phyloP scores from a whole-genome alignment of 2,797 vertebrate species.

The Chaetodon trifasciatus region DNA sequence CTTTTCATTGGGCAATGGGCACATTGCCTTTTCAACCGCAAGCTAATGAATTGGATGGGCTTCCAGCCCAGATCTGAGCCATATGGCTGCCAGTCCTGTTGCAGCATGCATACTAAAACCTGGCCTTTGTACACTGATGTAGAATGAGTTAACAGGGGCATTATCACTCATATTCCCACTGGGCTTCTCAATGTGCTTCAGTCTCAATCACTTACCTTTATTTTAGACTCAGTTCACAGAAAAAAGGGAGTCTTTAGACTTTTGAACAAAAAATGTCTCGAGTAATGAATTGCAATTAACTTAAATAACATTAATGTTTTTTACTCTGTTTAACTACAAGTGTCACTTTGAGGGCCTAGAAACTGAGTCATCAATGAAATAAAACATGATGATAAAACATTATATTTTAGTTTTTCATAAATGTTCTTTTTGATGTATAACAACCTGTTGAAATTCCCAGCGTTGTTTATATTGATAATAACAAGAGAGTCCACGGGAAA shows the following conservation, averaged over 20 bases:
- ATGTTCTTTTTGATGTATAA: neutral
- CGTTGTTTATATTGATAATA: too few relatives aligned
- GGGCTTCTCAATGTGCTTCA: conserved; percentile 13
- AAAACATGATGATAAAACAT: neutral
- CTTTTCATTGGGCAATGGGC: conserved; percentile 61
- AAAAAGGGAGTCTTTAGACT: conserved; percentile 1
- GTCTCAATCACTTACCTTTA: conserved; percentile 9
- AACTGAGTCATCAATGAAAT: conserved; percentile 16
- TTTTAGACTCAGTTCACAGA: conserved; percentile 5
- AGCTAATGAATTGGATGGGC: conserved; percentile 77
- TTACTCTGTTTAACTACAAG: neutral
- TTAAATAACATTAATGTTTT: conserved; percentile 10
- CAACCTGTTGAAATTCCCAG: neutral
- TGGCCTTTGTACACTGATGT: conserved; percentile 31
- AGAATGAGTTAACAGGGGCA: conserved; percentile 39
- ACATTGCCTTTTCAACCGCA: conserved; percentile 58
- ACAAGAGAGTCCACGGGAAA: too few relatives aligned
- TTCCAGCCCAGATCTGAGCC: conserved; percentile 60
- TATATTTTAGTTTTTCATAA: neutral
- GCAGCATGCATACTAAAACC: conserved; percentile 45
- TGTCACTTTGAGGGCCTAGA: conserved; percentile 2
- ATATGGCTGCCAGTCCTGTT: conserved; percentile 59
- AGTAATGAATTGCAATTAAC: conserved; percentile 27
- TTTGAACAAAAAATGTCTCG: neutral
- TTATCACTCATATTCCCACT: conserved; percentile 33